These are phyloP conservation scores for Scaptomyza montana DNA, from an alignment of 1,140 invertebrate genomes.

Conservation along the genomic window DNA sequence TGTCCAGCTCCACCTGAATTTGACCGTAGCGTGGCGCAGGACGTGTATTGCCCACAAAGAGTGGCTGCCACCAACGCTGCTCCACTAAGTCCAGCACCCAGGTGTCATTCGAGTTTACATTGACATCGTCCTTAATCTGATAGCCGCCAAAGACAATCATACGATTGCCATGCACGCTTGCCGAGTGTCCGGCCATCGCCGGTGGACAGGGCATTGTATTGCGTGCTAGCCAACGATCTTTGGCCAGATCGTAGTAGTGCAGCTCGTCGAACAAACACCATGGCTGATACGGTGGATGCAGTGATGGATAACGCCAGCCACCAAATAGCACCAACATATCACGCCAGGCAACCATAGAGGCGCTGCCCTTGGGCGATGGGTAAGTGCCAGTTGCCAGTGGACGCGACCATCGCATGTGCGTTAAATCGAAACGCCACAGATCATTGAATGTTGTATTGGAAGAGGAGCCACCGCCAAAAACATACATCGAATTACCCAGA, in stretches of 20 bases:
- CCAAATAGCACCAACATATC: conserved; percentile 95
- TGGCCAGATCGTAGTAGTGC: conserved; percentile 93
- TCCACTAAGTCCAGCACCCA: conserved; percentile 94
- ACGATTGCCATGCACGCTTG: conserved; percentile 91
- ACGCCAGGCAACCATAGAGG: conserved; percentile 94
- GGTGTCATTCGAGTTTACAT: conserved; percentile 91
- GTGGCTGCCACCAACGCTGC: conserved; percentile 90
- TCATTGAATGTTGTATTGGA: conserved; percentile 98
- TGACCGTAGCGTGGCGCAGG: conserved; percentile 95
- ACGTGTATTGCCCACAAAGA: conserved; percentile 87
- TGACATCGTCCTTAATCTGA: conserved; percentile 85
- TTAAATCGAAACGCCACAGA: conserved; percentile 96
- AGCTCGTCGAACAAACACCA: conserved; percentile 96
- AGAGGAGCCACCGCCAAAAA: conserved; percentile 98
- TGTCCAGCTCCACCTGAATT: conserved; percentile 90
- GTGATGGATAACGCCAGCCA: conserved; percentile 97
- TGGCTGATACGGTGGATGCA: conserved; percentile 95
- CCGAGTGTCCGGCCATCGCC: conserved; percentile 96
- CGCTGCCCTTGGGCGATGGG: conserved; percentile 98
- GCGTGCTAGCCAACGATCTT: conserved; percentile 93
- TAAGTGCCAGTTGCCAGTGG: conserved; percentile 92
- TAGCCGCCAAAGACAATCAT: conserved; percentile 97
- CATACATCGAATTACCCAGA: conserved; percentile 93
- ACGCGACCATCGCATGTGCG: conserved; percentile 91
- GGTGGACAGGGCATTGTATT: conserved; percentile 87